Conservation (phyloP, 2,888 invertebrate species). For the Erebia epiphron region DNA sequence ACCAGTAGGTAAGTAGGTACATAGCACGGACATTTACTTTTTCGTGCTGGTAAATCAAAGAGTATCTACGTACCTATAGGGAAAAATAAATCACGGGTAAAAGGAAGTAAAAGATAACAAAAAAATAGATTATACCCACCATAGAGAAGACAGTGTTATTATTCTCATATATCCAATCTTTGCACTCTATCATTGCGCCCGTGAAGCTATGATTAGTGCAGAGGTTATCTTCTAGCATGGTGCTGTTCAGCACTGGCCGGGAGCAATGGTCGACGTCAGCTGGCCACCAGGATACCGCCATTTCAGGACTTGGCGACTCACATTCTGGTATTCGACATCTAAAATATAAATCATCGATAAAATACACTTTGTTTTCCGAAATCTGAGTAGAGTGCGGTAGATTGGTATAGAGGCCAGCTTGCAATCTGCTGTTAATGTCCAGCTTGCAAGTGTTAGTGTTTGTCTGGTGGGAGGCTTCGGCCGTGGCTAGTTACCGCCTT, state of each 20-base stretch:
- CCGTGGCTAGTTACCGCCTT: too few relatives aligned
- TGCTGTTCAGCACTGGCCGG: slow-evolving; percentile 49
- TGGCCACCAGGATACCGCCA: slow-evolving; percentile 61
- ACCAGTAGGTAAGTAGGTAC: too few relatives aligned
- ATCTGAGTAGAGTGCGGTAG: too few relatives aligned
- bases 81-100: too few relatives aligned
- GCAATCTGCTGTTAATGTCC: too few relatives aligned
- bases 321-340: slow-evolving; percentile 41
- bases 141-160: slow-evolving; percentile 60
- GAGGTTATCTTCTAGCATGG: neutral
- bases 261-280: slow-evolving; percentile 55
- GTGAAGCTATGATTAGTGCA: slow-evolving; percentile 59
- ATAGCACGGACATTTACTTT: too few relatives aligned
- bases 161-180: slow-evolving; percentile 65
- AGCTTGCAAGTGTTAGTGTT: too few relatives aligned
- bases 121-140: slow-evolving; percentile 45
- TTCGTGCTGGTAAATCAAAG: too few relatives aligned
- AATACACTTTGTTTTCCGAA: too few relatives aligned
- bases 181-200: slow-evolving; percentile 48
- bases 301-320: slow-evolving; percentile 28
- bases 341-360: neutral
- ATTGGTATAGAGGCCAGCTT: too few relatives aligned
- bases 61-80: too few relatives aligned
- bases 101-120: neutral
- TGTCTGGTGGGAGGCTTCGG: too few relatives aligned